Conservation (phyloP, 2,888 invertebrate genomes). For the Hermodice carunculata region DNA sequence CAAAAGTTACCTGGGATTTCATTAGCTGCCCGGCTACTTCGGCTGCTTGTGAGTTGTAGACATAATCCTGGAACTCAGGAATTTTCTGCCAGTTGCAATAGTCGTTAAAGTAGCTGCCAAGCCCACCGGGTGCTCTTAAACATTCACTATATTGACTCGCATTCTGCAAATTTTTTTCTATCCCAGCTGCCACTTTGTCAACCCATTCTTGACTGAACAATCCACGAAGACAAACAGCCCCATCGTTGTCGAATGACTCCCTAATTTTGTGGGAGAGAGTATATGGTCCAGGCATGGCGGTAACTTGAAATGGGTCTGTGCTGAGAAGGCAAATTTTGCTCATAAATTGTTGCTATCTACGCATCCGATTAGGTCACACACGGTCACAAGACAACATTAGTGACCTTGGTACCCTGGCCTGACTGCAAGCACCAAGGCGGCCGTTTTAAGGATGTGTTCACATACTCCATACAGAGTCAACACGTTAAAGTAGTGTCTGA, state of each 20-base stretch:
- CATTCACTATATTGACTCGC: constrained; percentile 46
- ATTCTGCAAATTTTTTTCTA: constrained; percentile 45
- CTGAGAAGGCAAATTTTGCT: too few relatives aligned
- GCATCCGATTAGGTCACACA: too few relatives aligned
- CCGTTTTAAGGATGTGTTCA: too few relatives aligned
- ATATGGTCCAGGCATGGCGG: too few relatives aligned
- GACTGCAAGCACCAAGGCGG: too few relatives aligned
- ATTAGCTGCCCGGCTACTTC: constrained; percentile 51
- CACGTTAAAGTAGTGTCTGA: too few relatives aligned
- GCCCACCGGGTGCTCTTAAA: constrained; percentile 32
- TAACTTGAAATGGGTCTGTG: too few relatives aligned
- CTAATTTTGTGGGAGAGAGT: too few relatives aligned
- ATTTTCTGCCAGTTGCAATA: constrained; percentile 61
- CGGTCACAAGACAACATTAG: too few relatives aligned
- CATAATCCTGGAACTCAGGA: constrained; percentile 53
- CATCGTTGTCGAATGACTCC: constrained; percentile 34
- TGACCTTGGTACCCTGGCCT: too few relatives aligned
- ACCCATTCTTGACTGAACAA: constrained; percentile 52
- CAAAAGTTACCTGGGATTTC: constrained; percentile 41
- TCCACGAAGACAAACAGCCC: constrained; percentile 49
- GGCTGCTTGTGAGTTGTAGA: constrained; percentile 54
- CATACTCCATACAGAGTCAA: too few relatives aligned
- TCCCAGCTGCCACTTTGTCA: constrained; percentile 46
- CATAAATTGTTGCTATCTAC: too few relatives aligned
- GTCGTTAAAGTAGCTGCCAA: constrained; percentile 58